Conservation (phyloP, 2,888 invertebrate genomes). For the Kuschelorhynchus macadamiae region DNA sequence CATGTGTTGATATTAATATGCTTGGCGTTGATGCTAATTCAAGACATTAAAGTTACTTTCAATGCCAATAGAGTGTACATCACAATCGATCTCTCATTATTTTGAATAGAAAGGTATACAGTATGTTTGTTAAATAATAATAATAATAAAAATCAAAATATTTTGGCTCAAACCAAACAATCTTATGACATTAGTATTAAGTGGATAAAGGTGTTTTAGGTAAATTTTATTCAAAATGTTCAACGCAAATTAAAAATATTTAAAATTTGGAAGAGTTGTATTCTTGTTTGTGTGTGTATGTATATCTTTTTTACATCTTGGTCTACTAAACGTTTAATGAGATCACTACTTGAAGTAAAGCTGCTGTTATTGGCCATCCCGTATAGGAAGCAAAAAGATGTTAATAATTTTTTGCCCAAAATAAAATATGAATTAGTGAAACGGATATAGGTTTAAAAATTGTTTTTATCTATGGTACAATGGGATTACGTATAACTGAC, state of each 20-base stretch:
- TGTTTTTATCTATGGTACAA: too few species aligned
- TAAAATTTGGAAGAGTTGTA: background rate
- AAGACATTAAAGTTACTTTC: background rate
- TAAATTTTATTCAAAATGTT: background rate
- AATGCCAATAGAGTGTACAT: background rate
- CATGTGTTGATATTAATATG: background rate
- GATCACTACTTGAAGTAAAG: too few species aligned
- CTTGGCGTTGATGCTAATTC: background rate
- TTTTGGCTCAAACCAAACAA: slow-evolving; percentile 20
- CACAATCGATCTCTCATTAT: background rate
- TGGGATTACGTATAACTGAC: too few species aligned
- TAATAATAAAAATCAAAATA: background rate
- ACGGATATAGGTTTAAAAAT: too few species aligned
- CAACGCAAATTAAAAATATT: background rate
- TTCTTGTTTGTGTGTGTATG: too few species aligned
- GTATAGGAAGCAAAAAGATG: too few species aligned
- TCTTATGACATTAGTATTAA: slow-evolving; percentile 25
- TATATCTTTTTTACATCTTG: too few species aligned
- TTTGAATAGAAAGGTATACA: background rate
- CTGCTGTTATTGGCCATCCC: too few species aligned
- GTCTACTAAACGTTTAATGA: too few species aligned
- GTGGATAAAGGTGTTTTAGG: slow-evolving; percentile 1
- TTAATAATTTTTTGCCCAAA: too few species aligned
- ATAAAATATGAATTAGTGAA: too few species aligned
- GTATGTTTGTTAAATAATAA: background rate